Evolutionary conservation across 1,140 invertebrate species (phyloP).

Genomic region (Hycleus cichorii): DNA sequence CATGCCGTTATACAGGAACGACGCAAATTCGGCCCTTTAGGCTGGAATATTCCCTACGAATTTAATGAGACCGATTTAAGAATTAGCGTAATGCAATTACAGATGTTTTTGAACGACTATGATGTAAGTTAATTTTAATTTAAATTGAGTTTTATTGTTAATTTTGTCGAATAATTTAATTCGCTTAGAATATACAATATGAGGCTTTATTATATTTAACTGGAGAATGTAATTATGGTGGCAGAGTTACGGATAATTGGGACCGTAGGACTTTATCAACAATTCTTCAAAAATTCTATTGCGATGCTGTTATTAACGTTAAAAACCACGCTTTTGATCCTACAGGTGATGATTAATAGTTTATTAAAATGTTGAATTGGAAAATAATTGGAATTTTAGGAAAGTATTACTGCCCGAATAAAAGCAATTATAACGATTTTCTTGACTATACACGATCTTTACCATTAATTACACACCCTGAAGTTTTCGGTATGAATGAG

Average conservation of each 20-base stretch:
- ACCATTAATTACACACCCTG: slow-evolving; percentile 72
- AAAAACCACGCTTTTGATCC: slow-evolving; percentile 56
- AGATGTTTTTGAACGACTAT: slow-evolving; percentile 84
- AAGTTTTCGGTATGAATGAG: slow-evolving; percentile 87
- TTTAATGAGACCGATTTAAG: slow-evolving; percentile 93
- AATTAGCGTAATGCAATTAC: slow-evolving; percentile 79
- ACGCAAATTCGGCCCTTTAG: slow-evolving; percentile 84
- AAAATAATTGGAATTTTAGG: slow-evolving; percentile 38
- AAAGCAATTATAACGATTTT: slow-evolving; percentile 69
- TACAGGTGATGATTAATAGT: slow-evolving; percentile 39
- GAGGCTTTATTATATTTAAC: slow-evolving; percentile 84
- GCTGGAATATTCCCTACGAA: slow-evolving; percentile 93
- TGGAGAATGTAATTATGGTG: slow-evolving; percentile 95
- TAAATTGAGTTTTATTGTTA: no score
- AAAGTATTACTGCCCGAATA: slow-evolving; percentile 66
- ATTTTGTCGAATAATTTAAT: no score
- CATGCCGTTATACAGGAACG: slow-evolving; percentile 89
- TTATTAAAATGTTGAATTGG: neutral
- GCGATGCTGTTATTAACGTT: slow-evolving; percentile 46
- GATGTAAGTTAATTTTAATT: slow-evolving; percentile 42
- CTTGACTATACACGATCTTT: slow-evolving; percentile 68
- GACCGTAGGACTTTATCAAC: slow-evolving; percentile 82
- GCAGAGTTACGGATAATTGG: slow-evolving; percentile 91
- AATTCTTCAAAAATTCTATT: slow-evolving; percentile 77
- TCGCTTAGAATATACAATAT: slow-evolving; percentile 67